Evolutionary conservation across 2,797 vertebrate species (phyloP), one percentile per base, ranked within the genome.

Genomic region (Mormyrops attenuatus): DNA sequence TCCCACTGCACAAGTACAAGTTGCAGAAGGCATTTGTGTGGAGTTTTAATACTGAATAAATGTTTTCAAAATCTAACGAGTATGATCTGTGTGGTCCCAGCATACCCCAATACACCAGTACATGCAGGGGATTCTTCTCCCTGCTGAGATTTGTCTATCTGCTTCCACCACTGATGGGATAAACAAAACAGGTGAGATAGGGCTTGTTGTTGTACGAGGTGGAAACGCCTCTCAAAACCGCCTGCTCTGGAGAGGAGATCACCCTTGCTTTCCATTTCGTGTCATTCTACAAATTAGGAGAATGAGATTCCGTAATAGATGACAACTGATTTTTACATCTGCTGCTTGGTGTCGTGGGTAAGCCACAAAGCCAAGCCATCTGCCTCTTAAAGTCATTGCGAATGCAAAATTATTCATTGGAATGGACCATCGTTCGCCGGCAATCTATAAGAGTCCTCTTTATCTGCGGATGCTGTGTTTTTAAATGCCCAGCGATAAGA

Each of bases 371-470:
- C 41, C 52, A 91, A 89, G 88, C 89, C 87, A 63, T 91, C 86
- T 90, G 89, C 88, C 41, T 91, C 89, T 90, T 26, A 77, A n/a
- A 91, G 92, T 93, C 87, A 69, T 91, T 91, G 90, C 49, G 0
- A 11, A 92, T 92, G 90, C 89, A 91, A 93, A 90, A 90, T 93
- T 87, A 92, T 93, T 91, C 91, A 91, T 92, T 88, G 85, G 90
- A 91, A 89, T 91, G 85, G 89, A 87, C 88, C 34, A 5, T 41
- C 89, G 49, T 84, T 85, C 53, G 11, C 88, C 49, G 26, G 34
- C 52, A 41, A 60, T 57, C 86, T 60, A 52, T 57, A n/a, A 57
- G 69, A 41, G 52, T 38, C 26, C 30, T 57, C 85, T 87, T 57
- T 60, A 57, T 41, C 52, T 57, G 26, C 3, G 5, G 52, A 34